Evolutionary conservation across 2,797 vertebrate genomes (phyloP), one percentile per base, ranked within the genome.

Genomic region (Enteromius afrohamiltoni): DNA sequence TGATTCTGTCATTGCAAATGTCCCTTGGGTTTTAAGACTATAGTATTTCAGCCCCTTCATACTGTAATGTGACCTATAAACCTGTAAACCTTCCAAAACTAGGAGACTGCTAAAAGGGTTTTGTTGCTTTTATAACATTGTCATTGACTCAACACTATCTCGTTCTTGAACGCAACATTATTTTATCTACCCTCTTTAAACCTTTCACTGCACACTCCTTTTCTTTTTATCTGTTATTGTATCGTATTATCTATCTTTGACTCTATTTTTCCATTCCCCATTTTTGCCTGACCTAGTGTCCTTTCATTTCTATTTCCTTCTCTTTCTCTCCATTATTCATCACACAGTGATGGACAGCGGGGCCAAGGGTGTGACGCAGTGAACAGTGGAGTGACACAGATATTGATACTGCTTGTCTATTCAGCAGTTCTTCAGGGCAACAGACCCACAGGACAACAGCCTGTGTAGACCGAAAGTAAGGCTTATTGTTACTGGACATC

Each of bases 361-460:
- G 69, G n/a, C 23, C 9, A 65, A 62, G 26, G 76, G 77, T 76
- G 68, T 73, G 71, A 81, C 2, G 73, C 69, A 53, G 68, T 64
- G 37, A 60, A 58, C 74, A 76, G 47, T 70, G n/a, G 60, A 82
- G 14, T 47, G 79, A 45, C 69, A 67, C 73, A 62, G 84, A 88
- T 87, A 84, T 81, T 74, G 84, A 83, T 83, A 78, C 65, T 37
- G 74, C 67, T 78, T 21, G 74, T 70, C 82, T 62, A 62, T 62
- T 78, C 75, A 78, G 75, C 53, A 29, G 40, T 78, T 70, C 53
- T 71, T 51, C 16, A 6, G 67, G 42, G 29, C 73, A 51, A 77
- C 55, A 73, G 76, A 45, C 86, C 77, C 86, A 84, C 79, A 84
- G 65, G 65, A 55, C 78, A 29, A 42, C 69, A 71, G 64, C 21